Percentiles rank a stretch among this genome's conserved stretches.
These are phyloP conservation scores for Delia radicum DNA, from an alignment of 1,140 invertebrate species.

Conservation along the genomic window DNA sequence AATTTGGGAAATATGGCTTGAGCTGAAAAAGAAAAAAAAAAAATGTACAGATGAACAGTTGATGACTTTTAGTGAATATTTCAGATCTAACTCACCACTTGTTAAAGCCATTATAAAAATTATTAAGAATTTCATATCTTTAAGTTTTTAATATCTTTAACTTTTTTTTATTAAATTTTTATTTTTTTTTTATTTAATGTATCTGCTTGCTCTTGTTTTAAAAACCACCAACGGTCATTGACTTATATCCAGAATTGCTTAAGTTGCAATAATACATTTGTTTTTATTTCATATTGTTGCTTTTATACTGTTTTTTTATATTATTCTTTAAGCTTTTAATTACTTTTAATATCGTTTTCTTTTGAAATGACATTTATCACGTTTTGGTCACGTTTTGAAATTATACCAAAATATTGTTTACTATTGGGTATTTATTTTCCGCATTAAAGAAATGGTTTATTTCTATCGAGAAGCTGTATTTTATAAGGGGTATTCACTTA, in stretches of 20 bases:
- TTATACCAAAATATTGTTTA: not conserved
- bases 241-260: not conserved
- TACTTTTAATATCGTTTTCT: not conserved
- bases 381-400: not conserved
- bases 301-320: not conserved
- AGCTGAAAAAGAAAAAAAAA: no score
- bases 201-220: not conserved
- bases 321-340: not conserved
- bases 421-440: not conserved
- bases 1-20: no score
- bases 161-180: not conserved
- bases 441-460: not conserved
- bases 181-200: not conserved
- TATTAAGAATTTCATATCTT: not conserved
- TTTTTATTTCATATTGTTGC: not conserved
- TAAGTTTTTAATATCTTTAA: not conserved
- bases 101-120: not conserved
- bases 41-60: no score
- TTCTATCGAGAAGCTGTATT: no score
- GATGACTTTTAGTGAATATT: no score
- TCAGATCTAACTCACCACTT: not conserved
- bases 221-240: not conserved
- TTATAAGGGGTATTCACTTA: no score
- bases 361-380: not conserved
- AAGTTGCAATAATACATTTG: not conserved